Evolutionary conservation across 1,140 invertebrate species (phyloP).

Genomic region (Anoplophora glabripennis): DNA sequence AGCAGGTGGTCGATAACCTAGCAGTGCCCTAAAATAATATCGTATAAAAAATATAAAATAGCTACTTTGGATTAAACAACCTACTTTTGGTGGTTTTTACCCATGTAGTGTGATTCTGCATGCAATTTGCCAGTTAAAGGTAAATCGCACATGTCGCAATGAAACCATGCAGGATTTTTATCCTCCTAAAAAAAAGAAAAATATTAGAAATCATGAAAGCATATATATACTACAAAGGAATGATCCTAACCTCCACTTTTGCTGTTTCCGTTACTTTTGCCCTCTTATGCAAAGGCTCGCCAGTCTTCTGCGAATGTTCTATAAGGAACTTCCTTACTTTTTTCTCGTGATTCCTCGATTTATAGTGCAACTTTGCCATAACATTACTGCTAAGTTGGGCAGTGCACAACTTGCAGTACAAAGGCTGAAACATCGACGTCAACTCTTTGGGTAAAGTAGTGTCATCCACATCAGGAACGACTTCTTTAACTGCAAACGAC

Average conservation of each 20-base stretch:
- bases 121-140: conserved; percentile 49
- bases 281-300: conserved; percentile 40
- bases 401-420: conserved; percentile 50
- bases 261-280: conserved; percentile 19
- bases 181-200: conserved; percentile 27
- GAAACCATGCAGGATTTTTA: conserved; percentile 40
- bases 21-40: conserved; percentile 33
- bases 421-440: conserved; percentile 46
- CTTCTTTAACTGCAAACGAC: conserved; percentile 24
- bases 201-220: not conserved
- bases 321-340: conserved; percentile 49
- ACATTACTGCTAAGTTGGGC: conserved; percentile 46
- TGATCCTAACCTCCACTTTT: conserved; percentile 16
- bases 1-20: conserved; percentile 39
- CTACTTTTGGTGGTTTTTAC: conserved; percentile 50
- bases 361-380: conserved; percentile 51
- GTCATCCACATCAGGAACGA: conserved; percentile 33
- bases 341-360: conserved; percentile 52
- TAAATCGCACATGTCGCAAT: conserved; percentile 51
- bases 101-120: conserved; percentile 52
- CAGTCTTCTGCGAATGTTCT: conserved; percentile 39
- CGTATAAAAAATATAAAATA: not conserved
- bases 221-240: not conserved
- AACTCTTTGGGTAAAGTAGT: conserved; percentile 48
- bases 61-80: conserved; percentile 7